A percentile compares a stretch with the other conserved stretches of the same genome.
Evolutionary conservation across 30 jellyfish, hydroid and myxozoan species (phyloP).

Genomic region (Nemopilema nomurai): DNA sequence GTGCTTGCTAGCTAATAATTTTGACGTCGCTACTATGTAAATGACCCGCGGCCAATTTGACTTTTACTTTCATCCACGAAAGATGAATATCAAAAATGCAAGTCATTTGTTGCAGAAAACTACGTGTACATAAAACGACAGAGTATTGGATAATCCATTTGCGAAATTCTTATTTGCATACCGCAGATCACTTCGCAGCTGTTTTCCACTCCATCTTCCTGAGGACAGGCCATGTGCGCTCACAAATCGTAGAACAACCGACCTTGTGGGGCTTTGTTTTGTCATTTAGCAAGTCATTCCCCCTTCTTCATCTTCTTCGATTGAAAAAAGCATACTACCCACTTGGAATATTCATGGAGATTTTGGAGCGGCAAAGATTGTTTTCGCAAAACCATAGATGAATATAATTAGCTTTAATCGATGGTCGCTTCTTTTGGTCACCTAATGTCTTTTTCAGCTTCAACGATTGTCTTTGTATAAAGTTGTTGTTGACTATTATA

Average conservation of each 20-base stretch:
- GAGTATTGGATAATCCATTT: not conserved
- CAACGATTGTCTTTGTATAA: not conserved
- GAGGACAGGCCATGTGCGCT: constrained; percentile 24
- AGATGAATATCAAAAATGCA: not conserved
- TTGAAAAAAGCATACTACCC: too few relatives aligned
- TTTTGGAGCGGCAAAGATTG: not conserved
- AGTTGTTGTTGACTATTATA: too few relatives aligned
- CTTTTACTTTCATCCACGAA: not conserved
- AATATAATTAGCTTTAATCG: constrained; percentile 9
- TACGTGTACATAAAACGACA: not conserved
- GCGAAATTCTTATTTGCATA: not conserved
- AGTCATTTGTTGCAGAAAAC: not conserved
- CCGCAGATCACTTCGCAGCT: constrained; percentile 46
- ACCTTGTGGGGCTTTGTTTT: not conserved
- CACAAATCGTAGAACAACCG: not conserved
- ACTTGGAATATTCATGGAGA: too few relatives aligned
- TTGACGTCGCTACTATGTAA: not conserved
- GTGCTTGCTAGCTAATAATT: not conserved
- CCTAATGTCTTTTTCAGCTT: not conserved
- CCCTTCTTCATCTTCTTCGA: not conserved
- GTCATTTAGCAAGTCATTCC: not conserved
- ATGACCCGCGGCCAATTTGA: not conserved
- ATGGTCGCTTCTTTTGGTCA: constrained; percentile 6
- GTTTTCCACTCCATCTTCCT: constrained; percentile 16
- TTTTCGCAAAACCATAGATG: not conserved